Evolutionary conservation across 2,888 invertebrate species (phyloP), one percentile per base, ranked within the genome.

Genomic region (Pocota personata): DNA sequence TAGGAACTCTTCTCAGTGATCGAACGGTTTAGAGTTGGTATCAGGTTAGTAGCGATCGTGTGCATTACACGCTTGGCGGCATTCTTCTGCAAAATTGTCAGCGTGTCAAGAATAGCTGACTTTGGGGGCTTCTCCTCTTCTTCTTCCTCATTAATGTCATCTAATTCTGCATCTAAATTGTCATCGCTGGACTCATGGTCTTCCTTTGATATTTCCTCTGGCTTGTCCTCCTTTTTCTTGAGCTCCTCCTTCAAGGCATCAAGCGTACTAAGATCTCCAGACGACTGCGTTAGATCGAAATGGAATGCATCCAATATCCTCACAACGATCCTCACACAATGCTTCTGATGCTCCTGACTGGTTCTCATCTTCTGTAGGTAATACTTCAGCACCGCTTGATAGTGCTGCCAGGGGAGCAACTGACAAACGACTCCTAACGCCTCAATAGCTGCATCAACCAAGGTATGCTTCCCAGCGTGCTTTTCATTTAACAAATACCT

Each of bases 251-350:
- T 90, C 16, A 87, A 64, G 37, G 89, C 87, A 2, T 88, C 88
- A 8, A 91, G 78, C 0, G 88, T 79, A n/a, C 79, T 64, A 6
- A 73, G 75, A 64, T 90, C 90, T 2, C 87, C 88, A 69, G 93
- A 91, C 4, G 94, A 94, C 90, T 95, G 95, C 0, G 94, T 94
- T 60, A 98, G 93, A 93, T 98, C 97, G 91, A 96, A 99, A 93
- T 98, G 98, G 90, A 98, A 99, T 0, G 96, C 95, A 90, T 98
- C 97, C 87, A 99, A 93, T 82, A 99, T 95, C 0, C 95, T 95
- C 0, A 96, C 95, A 12, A 96, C 93, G 73, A 97, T 93, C 73
- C 96, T 94, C 7, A 98, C 96, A 76, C 96, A 93, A 89, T 98
- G 97, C 89, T 96, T 97, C 89, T 98, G 98, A 90, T 95, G 95